Conservation (phyloP, 2,113 vertebrate species). For the Prunella himalayana region DNA sequence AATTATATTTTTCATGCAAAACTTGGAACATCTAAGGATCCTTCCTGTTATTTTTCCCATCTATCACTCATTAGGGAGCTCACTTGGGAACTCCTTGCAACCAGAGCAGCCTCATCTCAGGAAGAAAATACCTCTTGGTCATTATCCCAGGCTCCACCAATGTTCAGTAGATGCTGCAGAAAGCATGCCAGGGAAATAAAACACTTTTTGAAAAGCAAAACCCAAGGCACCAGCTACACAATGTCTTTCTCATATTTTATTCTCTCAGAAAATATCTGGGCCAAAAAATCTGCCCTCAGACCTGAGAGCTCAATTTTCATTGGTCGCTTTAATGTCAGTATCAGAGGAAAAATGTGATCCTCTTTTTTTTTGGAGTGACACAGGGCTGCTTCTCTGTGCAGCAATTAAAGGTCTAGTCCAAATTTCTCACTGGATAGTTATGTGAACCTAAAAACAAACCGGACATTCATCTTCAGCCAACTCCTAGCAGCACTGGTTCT, state of each 20-base stretch:
- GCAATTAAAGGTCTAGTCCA: conserved; percentile 22
- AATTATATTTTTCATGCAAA: conserved; percentile 17
- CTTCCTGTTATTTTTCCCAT: conserved; percentile 56
- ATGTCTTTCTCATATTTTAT: conserved; percentile 11
- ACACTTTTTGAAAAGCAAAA: conserved; percentile 21
- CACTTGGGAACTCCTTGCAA: conserved; percentile 37
- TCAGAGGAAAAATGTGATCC: conserved; percentile 28
- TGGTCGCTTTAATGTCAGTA: not conserved
- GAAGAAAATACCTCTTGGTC: conserved; percentile 30
- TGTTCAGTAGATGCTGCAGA: not conserved
- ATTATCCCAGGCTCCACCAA: not conserved
- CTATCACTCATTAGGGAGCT: conserved; percentile 43
- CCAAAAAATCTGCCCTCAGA: conserved; percentile 47
- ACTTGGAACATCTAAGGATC: conserved; percentile 31
- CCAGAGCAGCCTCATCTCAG: conserved; percentile 17
- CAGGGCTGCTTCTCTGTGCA: not conserved
- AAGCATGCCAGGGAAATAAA: conserved; percentile 49
- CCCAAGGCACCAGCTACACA: conserved; percentile 28
- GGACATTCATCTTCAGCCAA: conserved; percentile 10
- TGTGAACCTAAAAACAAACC: not conserved
- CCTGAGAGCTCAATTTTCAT: not conserved
- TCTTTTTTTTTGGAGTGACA: not conserved
- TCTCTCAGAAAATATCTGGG: conserved; percentile 2
- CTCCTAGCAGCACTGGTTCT: not conserved
- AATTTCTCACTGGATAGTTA: conserved; percentile 30